Base-by-base conservation (phyloP, 2,113 vertebrate species). In the Eretmochelys imbricata region DNA sequence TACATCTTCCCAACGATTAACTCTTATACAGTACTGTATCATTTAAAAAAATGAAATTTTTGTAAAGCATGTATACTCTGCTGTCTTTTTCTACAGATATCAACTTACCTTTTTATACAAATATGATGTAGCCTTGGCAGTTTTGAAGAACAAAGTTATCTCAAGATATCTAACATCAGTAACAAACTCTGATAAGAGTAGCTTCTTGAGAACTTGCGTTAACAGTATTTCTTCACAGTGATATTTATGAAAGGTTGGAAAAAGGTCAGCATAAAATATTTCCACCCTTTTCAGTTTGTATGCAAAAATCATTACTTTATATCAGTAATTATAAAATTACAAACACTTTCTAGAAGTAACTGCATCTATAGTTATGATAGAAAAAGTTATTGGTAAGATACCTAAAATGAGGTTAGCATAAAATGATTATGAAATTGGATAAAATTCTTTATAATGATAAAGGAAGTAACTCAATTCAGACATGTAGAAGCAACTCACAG, bases 191-290 rank as follows among this genome's bases (percentile, higher is more conserved):
- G 90, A 92, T 98, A 97, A 98, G 98, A 98, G 98, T 98, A 98
- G 98, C 98, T 97, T 98, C 97, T 97, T 97, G 98, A 98, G 99
- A 98, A 98, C 98, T 98, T 98, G 98, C 98, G 98, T 99, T 98
- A 98, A 98, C 96, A 99, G 99, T 98, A 98, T 98, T 98, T 99
- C 98, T 99, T 99, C 99, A 99, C 99, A 99, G 99, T 99, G 99
- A 99, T 99, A 98, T 97, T 99, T 99, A 98, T 99, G 99, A 99
- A 99, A 99, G 99, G 98, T 98, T 98, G 98, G 98, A 99, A 99
- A 98, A 55, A 96, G 93, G 89, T 94, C 93, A 96, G 97, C 97
- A 98, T 97, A 98, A 98, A 98, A 98, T 98, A 98, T 98, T 98
- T 98, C 97, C 98, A 97, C 96, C 98, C 98, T 98, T 98, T 97